Evolutionary conservation across 2,797 vertebrate species (phyloP).

Genomic region (Alectoris magna): DNA sequence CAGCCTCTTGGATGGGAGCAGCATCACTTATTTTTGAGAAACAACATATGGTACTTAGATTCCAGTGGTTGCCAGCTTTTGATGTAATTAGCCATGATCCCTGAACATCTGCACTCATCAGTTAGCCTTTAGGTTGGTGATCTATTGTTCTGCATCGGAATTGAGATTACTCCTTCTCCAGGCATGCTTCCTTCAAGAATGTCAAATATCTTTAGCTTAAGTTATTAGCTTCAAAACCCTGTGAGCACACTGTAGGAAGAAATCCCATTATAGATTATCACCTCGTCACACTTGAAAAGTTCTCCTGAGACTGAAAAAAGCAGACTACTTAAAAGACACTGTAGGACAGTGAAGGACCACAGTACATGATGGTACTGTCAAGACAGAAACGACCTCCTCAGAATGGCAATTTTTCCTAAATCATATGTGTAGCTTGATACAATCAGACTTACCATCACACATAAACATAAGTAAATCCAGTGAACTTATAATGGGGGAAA

Average conservation of each 20-base stretch:
- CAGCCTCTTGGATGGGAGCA: conserved; percentile 44
- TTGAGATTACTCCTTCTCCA: conserved; percentile 40
- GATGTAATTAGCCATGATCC: conserved; percentile 68
- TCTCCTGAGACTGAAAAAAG: conserved; percentile 33
- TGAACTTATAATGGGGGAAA: background rate
- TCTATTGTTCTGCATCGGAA: conserved; percentile 51
- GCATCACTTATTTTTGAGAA: conserved; percentile 62
- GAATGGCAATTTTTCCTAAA: conserved; percentile 20
- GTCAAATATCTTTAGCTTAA: conserved; percentile 44
- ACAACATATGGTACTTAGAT: conserved; percentile 64
- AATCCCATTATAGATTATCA: conserved; percentile 68
- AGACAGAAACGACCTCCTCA: conserved; percentile 12
- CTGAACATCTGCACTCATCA: conserved; percentile 64
- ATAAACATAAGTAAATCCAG: background rate
- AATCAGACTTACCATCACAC: background rate
- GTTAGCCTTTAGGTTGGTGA: conserved; percentile 61
- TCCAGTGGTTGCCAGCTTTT: conserved; percentile 69
- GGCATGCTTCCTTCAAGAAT: conserved; percentile 38
- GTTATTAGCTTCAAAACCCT: conserved; percentile 56
- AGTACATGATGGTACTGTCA: conserved; percentile 17
- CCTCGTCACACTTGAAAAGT: conserved; percentile 45
- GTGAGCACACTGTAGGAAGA: conserved; percentile 25
- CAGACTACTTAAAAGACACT: background rate
- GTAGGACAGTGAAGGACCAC: conserved; percentile 40
- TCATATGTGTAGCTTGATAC: background rate